Conservation (phyloP, 2,113 vertebrate genomes). For the Spea bombifrons region DNA sequence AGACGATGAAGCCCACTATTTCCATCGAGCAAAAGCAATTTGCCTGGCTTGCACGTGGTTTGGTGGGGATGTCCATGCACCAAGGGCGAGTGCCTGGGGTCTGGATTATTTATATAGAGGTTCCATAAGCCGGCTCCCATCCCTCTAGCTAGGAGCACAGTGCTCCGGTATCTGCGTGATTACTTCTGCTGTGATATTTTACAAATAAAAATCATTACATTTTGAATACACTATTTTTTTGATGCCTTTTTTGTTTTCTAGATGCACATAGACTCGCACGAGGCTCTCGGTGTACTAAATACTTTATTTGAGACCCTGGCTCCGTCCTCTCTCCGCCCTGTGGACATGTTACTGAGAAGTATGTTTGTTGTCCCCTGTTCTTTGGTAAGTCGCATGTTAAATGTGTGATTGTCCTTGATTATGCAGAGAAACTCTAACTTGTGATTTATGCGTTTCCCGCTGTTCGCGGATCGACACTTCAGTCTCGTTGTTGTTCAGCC, state of each 20-base stretch:
- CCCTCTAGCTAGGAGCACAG: too few species aligned
- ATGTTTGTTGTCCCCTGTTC: slow-evolving; percentile 90
- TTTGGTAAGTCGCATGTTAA: slow-evolving; percentile 74
- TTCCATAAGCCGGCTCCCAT: too few species aligned
- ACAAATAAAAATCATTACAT: neutral
- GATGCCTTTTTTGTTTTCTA: slow-evolving; percentile 50
- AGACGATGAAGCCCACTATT: slow-evolving; percentile 20
- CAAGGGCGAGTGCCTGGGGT: too few species aligned
- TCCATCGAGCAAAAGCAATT: neutral
- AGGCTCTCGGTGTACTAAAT: slow-evolving; percentile 91
- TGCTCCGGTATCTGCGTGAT: too few species aligned
- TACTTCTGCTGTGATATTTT: neutral
- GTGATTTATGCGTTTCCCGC: too few species aligned
- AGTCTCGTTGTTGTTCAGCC: too few species aligned
- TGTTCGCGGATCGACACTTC: too few species aligned
- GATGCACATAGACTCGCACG: slow-evolving; percentile 96
- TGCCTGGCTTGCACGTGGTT: neutral
- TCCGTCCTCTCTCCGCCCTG: slow-evolving; percentile 91
- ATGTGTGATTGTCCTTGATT: neutral
- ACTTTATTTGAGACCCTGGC: slow-evolving; percentile 94
- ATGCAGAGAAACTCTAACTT: too few species aligned
- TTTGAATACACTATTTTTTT: neutral
- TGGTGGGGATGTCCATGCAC: too few species aligned
- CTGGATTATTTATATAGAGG: too few species aligned
- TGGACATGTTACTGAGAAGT: slow-evolving; percentile 95